Evolutionary conservation across 2,888 invertebrate species (phyloP).

Genomic region (Geotrupes spiniger): DNA sequence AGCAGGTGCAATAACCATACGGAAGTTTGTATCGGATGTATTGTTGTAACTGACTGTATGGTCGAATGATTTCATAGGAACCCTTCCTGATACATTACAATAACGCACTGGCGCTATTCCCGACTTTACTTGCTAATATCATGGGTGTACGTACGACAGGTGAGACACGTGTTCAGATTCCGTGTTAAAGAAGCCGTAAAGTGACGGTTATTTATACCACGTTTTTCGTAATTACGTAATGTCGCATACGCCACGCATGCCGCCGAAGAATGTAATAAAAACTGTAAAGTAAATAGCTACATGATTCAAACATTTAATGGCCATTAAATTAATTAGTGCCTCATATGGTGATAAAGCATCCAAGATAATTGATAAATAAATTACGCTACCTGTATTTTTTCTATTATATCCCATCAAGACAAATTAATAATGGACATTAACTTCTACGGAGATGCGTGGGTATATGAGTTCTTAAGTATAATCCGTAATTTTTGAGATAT

Average conservation of each 20-base stretch:
- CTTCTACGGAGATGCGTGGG: too few relatives aligned
- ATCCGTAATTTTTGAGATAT: too few relatives aligned
- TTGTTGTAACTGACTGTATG: conserved; percentile 7
- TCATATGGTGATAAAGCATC: too few relatives aligned
- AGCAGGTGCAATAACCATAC: conserved; percentile 7
- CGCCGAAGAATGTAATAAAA: too few relatives aligned
- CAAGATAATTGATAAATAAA: too few relatives aligned
- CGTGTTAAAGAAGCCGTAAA: conserved; percentile 25
- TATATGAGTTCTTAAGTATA: too few relatives aligned
- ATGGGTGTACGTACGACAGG: conserved; percentile 19
- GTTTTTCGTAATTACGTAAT: conserved; percentile 4
- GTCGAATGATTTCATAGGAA: conserved; percentile 10
- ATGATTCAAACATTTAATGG: too few relatives aligned
- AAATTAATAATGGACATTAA: too few relatives aligned
- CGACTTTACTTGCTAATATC: conserved; percentile 3
- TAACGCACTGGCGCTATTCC: conserved; percentile 7
- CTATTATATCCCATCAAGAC: too few relatives aligned
- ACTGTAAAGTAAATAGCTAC: too few relatives aligned
- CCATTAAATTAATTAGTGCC: too few relatives aligned
- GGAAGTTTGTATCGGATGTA: conserved; percentile 12
- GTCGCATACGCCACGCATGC: neutral
- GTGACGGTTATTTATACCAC: conserved; percentile 25
- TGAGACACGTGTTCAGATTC: conserved; percentile 29
- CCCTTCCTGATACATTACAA: conserved; percentile 11
- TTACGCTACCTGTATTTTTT: too few relatives aligned